Base-by-base conservation (phyloP, 1,140 invertebrate genomes). In the Cotesia typhae region DNA sequence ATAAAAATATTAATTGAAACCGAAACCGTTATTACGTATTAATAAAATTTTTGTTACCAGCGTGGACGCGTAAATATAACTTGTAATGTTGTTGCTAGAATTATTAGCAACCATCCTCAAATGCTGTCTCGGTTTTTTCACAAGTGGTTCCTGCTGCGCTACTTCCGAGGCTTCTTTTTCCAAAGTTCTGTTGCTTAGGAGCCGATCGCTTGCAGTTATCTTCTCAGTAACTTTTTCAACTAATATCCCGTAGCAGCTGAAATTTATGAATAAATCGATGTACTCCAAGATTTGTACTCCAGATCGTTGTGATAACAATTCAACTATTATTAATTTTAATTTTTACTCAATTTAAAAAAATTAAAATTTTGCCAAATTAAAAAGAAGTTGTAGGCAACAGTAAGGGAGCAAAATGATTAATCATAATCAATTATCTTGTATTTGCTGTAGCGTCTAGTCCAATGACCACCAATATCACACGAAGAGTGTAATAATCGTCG, bases 251-350 rank as follows among this genome's bases (percentile, higher is more conserved):
- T 57, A 12, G 92, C 92, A 78, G 92, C 91, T 91, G n/a, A 93
- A n/a, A n/a, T n/a, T n/a, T n/a, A n/a, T n/a, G n/a, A n/a, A n/a
- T n/a, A n/a, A n/a, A n/a, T n/a, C n/a, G n/a, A n/a, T n/a, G n/a
- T n/a, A n/a, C n/a, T n/a, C n/a, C n/a, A n/a, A n/a, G n/a, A n/a
- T n/a, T n/a, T n/a, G 89, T 74, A 96, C 95, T 74, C 95, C 95
- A 35, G 95, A 96, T 79, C 98, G 89, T 87, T 97, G 96, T 66
- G 95, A 96, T 69, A 98, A 88, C 74, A 98, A 89, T 89, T 98
- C 96, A 53, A 95, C 94, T 77, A 98, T 98, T 67, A 96, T n/a
- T n/a, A n/a, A n/a, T n/a, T n/a, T n/a, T n/a, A n/a, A n/a, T n/a
- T n/a, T n/a, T n/a, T n/a, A n/a, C n/a, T n/a, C n/a, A n/a, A n/a